phyloP scores from a whole-genome alignment of 2,797 vertebrate genomes.

The Crocodylus rhombifer region DNA sequence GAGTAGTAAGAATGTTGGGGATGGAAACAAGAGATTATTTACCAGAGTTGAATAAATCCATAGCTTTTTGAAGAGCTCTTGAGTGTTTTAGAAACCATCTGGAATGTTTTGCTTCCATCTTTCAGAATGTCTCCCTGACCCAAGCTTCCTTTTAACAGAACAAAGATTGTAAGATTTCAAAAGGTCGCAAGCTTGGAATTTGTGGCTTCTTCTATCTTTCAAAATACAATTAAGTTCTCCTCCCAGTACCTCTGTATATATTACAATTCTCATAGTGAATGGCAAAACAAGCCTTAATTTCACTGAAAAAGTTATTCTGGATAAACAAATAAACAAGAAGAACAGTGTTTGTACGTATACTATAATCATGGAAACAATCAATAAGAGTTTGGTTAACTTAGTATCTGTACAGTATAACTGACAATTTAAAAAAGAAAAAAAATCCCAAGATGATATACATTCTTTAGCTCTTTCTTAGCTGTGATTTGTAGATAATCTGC shows the following conservation, averaged over 20 bases:
- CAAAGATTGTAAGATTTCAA: not conserved
- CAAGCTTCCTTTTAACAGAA: not conserved
- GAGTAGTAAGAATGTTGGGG: not conserved
- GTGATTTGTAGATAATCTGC: conserved; percentile 36
- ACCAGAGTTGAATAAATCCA: not conserved
- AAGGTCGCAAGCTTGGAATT: not conserved
- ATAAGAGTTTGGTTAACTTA: conserved; percentile 21
- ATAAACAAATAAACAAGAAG: not conserved
- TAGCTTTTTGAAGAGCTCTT: not conserved
- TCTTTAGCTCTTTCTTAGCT: conserved; percentile 49
- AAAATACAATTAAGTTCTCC: not conserved
- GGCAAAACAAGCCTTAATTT: not conserved
- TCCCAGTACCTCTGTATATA: not conserved
- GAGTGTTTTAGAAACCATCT: not conserved
- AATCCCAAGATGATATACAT: conserved; percentile 15
- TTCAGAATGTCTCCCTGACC: not conserved
- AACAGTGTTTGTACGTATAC: not conserved
- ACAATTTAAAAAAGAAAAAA: not conserved
- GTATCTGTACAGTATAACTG: not conserved
- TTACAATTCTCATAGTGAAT: not conserved
- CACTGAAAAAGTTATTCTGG: not conserved
- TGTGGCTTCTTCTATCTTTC: not conserved
- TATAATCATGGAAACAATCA: conserved; percentile 27
- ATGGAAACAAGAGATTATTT: conserved; percentile 11
- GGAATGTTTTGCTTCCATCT: not conserved